Evolutionary conservation across 2,888 invertebrate species (phyloP).

Genomic region (Endomychus coccineus): DNA sequence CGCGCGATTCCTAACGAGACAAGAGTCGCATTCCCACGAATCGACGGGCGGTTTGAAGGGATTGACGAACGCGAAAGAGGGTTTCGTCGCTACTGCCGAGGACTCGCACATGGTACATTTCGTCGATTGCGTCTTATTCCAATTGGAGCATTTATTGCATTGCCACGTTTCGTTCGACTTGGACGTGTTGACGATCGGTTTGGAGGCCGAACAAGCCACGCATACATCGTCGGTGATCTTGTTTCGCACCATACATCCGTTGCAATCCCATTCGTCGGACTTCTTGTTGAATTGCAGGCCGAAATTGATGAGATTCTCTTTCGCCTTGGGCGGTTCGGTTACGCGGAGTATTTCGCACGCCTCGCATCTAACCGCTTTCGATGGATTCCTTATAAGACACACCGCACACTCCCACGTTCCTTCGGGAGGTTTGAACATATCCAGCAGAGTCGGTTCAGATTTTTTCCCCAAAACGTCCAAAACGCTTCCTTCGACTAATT

Average conservation of each 20-base stretch:
- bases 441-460: conserved; percentile 8
- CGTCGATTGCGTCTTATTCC: conserved; percentile 43
- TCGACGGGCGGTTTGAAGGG: conserved; percentile 41
- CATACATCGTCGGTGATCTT: conserved; percentile 44
- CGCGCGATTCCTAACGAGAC: conserved; percentile 51
- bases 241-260: conserved; percentile 51
- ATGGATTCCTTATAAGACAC: conserved; percentile 55
- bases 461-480: conserved; percentile 40
- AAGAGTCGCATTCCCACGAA: conserved; percentile 54
- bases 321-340: conserved; percentile 39
- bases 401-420: conserved; percentile 57
- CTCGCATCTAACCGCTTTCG: conserved; percentile 44
- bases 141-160: conserved; percentile 52
- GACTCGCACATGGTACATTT: conserved; percentile 52
- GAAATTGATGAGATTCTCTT: conserved; percentile 2
- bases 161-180: conserved; percentile 45
- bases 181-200: conserved; percentile 19
- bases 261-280: conserved; percentile 46
- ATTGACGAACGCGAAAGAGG: no score
- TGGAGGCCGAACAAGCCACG: conserved; percentile 48
- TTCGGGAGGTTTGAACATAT: conserved; percentile 24
- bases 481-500: conserved; percentile 43
- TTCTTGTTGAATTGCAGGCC: conserved; percentile 5
- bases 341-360: conserved; percentile 45
- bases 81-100: no score